Evolutionary conservation across 2,888 invertebrate species (phyloP).

Genomic region (Spicauda simplicius): DNA sequence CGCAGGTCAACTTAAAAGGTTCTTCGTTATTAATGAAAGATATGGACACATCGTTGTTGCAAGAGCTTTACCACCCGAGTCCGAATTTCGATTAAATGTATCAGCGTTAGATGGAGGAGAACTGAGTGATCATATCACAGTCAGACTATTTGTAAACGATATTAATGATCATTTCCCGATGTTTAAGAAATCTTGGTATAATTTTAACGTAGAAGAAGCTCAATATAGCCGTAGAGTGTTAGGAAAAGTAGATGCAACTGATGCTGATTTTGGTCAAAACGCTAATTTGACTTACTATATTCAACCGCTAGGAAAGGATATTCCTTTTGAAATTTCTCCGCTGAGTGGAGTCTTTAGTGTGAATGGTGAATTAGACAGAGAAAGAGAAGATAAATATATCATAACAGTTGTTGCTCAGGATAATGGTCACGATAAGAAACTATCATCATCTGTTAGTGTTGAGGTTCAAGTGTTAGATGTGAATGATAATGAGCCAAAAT

Average conservation of each 20-base stretch:
- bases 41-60: conserved; percentile 91
- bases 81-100: conserved; percentile 90
- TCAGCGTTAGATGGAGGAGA: conserved; percentile 91
- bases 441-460: conserved; percentile 90
- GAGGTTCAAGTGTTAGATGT: conserved; percentile 93
- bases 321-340: conserved; percentile 89
- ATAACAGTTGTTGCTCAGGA: conserved; percentile 91
- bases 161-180: conserved; percentile 94
- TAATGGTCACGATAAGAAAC: conserved; percentile 86
- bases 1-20: conserved; percentile 84
- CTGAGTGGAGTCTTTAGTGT: conserved; percentile 88
- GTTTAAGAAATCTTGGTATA: conserved; percentile 93
- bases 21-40: conserved; percentile 90
- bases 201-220: conserved; percentile 92
- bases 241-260: conserved; percentile 91
- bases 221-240: conserved; percentile 88
- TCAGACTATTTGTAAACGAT: conserved; percentile 90
- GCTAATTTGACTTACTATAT: conserved; percentile 90
- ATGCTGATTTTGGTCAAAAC: conserved; percentile 92
- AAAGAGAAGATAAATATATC: conserved; percentile 88
- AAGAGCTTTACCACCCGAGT: conserved; percentile 89
- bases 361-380: conserved; percentile 91
- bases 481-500: conserved; percentile 93
- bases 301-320: conserved; percentile 73
- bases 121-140: conserved; percentile 87